A percentile compares a stretch with the other conserved stretches of the same genome.
Conservation (phyloP, 2,797 vertebrate species). For the Centropyge bicolor region DNA sequence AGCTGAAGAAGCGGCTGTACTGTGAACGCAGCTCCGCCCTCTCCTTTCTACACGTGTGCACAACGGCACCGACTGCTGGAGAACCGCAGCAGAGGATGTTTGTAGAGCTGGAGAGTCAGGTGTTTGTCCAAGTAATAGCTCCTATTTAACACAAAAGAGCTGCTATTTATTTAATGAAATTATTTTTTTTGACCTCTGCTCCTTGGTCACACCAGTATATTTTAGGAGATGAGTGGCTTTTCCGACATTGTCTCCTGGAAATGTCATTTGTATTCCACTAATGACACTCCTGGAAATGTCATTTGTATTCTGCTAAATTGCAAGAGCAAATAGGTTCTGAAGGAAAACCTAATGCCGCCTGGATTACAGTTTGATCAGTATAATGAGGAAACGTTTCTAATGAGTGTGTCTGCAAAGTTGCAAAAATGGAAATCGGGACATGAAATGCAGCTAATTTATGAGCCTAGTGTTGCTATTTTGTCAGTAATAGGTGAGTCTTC, state of each 20-base stretch:
- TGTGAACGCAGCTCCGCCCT: background rate
- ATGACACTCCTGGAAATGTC: too few relatives aligned
- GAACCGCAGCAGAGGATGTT: background rate
- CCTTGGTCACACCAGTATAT: background rate
- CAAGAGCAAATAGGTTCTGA: conserved; percentile 9
- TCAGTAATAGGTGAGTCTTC: background rate
- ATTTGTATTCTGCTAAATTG: conserved; percentile 18
- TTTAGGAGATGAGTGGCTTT: background rate
- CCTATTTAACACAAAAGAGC: background rate
- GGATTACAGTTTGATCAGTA: conserved; percentile 4
- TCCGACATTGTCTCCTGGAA: background rate
- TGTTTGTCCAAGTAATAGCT: background rate
- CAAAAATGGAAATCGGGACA: conserved; percentile 15
- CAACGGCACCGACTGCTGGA: background rate
- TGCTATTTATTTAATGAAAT: too few relatives aligned
- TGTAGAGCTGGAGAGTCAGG: background rate
- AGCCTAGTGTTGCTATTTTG: background rate
- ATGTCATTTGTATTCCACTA: background rate
- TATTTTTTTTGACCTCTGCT: background rate
- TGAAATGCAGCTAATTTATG: conserved; percentile 1
- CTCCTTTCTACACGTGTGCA: background rate
- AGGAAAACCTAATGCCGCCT: background rate
- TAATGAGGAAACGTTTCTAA: conserved; percentile 25
- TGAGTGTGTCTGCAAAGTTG: conserved; percentile 14
- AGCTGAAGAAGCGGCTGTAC: conserved; percentile 8